Percentiles rank a stretch among this genome's conserved stretches.
Evolutionary conservation across 2,113 vertebrate genomes (phyloP).

Genomic region (Reinhardtius hippoglossoides): DNA sequence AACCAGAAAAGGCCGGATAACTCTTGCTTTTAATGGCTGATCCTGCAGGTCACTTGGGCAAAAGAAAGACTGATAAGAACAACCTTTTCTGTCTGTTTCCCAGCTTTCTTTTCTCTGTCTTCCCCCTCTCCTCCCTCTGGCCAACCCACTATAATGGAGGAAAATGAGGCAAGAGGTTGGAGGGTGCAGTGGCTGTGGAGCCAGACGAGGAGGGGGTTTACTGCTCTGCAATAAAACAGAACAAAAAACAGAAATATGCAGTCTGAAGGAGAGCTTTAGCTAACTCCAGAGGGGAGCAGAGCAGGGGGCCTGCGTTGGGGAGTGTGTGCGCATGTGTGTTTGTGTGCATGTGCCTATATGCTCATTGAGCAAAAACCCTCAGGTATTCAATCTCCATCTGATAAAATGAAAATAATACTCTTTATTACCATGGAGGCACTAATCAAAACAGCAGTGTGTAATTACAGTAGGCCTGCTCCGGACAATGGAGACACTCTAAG

Average conservation of each 20-base stretch:
- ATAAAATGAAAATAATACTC: conserved; percentile 13
- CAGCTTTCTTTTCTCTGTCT: conserved; percentile 12
- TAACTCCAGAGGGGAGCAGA: conserved; percentile 56
- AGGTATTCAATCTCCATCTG: conserved; percentile 19
- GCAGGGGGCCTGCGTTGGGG: conserved; percentile 63
- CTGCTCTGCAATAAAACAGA: conserved; percentile 76
- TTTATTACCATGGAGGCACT: conserved; percentile 30
- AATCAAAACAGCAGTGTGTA: conserved; percentile 40
- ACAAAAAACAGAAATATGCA: conserved; percentile 73
- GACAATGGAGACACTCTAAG: conserved; percentile 3
- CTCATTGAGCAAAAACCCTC: conserved; percentile 33
- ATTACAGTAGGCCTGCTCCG: conserved; percentile 29
- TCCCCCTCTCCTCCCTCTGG: conserved; percentile 29
- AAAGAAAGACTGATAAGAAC: conserved; percentile 51
- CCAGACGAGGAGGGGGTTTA: conserved; percentile 76
- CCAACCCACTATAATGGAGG: conserved; percentile 42
- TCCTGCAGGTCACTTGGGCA: conserved; percentile 50
- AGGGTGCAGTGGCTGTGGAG: conserved; percentile 60
- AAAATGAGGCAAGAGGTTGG: conserved; percentile 68
- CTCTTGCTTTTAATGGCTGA: conserved; percentile 54
- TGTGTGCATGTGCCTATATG: conserved; percentile 10
- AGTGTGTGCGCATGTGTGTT: not conserved
- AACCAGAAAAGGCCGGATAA: conserved; percentile 50
- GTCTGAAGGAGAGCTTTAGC: conserved; percentile 72
- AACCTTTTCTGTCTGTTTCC: conserved; percentile 29